Evolutionary conservation across 2,888 invertebrate genomes (phyloP).

Genomic region (Ecliptopera silaceata): DNA sequence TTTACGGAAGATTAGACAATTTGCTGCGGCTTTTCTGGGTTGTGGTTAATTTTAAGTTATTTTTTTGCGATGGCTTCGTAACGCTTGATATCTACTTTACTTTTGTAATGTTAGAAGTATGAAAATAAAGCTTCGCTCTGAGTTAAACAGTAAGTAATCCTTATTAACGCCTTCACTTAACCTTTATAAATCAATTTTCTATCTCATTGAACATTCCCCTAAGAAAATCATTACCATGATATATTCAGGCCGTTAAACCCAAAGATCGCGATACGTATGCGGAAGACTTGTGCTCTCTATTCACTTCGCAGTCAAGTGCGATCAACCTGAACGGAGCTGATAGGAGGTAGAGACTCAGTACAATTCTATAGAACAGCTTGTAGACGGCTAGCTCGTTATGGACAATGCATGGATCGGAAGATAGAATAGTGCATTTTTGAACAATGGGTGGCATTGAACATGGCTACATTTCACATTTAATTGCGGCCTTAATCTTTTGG

Average conservation of each 20-base stretch:
- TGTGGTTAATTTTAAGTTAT: background rate
- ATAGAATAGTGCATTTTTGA: too few relatives aligned
- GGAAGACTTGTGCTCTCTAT: conserved; percentile 59
- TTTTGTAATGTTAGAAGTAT: too few relatives aligned
- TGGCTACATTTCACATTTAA: too few relatives aligned
- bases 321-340: conserved; percentile 24
- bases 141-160: background rate
- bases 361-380: conserved; percentile 15
- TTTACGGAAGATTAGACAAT: conserved; percentile 10
- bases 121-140: background rate
- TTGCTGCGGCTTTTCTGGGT: conserved; percentile 1
- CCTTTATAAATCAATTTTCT: conserved; percentile 19
- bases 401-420: too few relatives aligned
- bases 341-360: background rate
- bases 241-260: conserved; percentile 50
- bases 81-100: background rate
- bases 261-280: conserved; percentile 31
- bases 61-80: background rate
- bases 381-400: background rate
- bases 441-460: too few relatives aligned
- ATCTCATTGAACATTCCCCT: conserved; percentile 23
- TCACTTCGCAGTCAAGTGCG: conserved; percentile 50
- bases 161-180: background rate
- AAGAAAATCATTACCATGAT: conserved; percentile 13
- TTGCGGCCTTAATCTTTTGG: too few relatives aligned